Evolutionary conservation across 2,888 invertebrate species (phyloP), one percentile per base, ranked within the genome.

Genomic region (Entomobrya proxima): DNA sequence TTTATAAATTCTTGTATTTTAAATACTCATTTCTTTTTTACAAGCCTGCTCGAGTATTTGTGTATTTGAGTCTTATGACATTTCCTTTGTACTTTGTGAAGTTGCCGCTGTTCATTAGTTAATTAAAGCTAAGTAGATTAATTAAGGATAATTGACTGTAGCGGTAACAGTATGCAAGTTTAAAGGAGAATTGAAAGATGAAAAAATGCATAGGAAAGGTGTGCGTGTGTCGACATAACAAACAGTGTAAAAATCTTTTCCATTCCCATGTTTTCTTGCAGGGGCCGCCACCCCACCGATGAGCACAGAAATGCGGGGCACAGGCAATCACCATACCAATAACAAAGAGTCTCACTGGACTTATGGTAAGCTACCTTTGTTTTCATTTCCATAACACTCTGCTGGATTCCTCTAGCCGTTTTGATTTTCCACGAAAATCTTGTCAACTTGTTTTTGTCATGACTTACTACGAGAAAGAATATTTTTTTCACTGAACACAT

Each of bases 241-340:
- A n/a, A 4, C n/a, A 5, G 64, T 6, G 15, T 11, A 6, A 13
- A 75, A 50, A 61, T 13, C 24, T 50, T 72, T 52, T 47, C 27
- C 2, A 55, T 2, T 35, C n/a, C 58, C 4, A n/a, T 35, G 5
- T 47, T 64, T 2, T 52, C 0, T 61, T 64, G n/a, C 78, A 90
- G 90, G 90, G 15, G 89, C 86, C 24, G 89, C 90, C 32, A 90
- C 90, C 35, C 89, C 90, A 50, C 89, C 90, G 5, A 89, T 89
- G 85, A 89, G 86, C 64, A 89, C 90, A 11, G 88, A 89, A 55
- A 85, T 83, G 13, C 79, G 88, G 67, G 80, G 87, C 35, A 72
- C 61, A 24, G 88, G 85, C 47, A 44, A 79, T 35, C 88, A 86
- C 80, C 88, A 89, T 58, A 86, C 83, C 27, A 75, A 80, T 74